Conservation (phyloP, 2,888 invertebrate species). For the Aphidoletes aphidimyza region DNA sequence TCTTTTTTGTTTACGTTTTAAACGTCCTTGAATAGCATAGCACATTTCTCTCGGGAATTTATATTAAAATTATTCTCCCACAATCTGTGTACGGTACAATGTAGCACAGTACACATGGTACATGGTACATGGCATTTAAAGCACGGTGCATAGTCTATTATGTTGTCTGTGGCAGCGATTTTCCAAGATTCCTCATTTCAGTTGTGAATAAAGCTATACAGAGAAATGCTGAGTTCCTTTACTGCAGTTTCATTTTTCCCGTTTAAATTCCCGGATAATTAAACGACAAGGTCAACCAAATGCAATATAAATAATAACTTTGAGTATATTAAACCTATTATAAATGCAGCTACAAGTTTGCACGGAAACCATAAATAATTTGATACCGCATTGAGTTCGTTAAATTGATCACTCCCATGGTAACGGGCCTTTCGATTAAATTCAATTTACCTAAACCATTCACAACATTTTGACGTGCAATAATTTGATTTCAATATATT, state of each 20-base stretch:
- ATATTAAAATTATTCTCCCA: conserved; percentile 10
- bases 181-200: neutral
- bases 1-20: neutral
- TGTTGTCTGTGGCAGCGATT: neutral
- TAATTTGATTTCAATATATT: neutral
- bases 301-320: too few relatives aligned
- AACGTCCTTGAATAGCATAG: conserved; percentile 20
- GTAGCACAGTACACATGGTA: too few relatives aligned
- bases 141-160: neutral
- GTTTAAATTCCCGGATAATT: neutral
- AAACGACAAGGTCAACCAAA: neutral
- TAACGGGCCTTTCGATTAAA: neutral
- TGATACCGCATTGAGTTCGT: neutral
- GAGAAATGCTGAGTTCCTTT: too few relatives aligned
- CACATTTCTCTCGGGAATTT: neutral
- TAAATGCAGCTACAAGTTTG: neutral
- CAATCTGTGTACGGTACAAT: neutral
- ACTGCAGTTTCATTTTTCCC: too few relatives aligned
- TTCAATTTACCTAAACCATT: conserved; percentile 24
- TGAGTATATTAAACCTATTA: too few relatives aligned
- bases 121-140: too few relatives aligned
- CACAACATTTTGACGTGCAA: neutral
- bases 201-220: neutral
- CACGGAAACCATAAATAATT: neutral
- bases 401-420: neutral